Evolutionary conservation across 2,797 vertebrate species (phyloP).

Genomic region (Numenius phaeopus): DNA sequence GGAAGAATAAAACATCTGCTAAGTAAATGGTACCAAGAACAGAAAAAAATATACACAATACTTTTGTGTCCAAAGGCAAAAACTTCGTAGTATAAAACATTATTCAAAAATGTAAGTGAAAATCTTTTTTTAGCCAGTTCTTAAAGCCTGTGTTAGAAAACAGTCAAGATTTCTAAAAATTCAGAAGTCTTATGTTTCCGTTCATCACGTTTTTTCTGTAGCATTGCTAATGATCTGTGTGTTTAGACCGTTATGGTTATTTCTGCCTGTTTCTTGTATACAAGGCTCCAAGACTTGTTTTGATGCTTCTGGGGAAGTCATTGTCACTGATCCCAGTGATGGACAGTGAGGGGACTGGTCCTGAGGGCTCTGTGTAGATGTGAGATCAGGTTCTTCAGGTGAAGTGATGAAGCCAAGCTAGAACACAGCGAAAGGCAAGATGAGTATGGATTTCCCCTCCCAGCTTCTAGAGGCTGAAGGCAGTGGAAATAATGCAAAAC

Average conservation of each 20-base stretch:
- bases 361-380: accelerated
- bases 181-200: background rate
- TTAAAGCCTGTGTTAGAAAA: background rate
- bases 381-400: background rate
- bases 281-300: background rate
- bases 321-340: background rate
- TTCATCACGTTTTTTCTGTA: background rate
- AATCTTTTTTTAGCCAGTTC: background rate
- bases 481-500: background rate
- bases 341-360: background rate
- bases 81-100: background rate
- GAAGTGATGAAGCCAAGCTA: background rate
- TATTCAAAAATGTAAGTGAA: background rate
- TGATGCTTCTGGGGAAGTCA: accelerated
- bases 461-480: background rate
- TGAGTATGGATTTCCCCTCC: background rate
- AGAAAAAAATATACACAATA: background rate
- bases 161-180: background rate
- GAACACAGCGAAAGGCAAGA: accelerated
- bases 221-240: background rate
- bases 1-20: background rate
- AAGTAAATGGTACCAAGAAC: background rate
- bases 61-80: background rate
- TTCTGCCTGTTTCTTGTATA: background rate
- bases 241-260: accelerated